A percentile compares a stretch with the other conserved stretches of the same genome.
phyloP scores from a whole-genome alignment of 2,888 invertebrate genomes.

The Patella ulyssiponensis region DNA sequence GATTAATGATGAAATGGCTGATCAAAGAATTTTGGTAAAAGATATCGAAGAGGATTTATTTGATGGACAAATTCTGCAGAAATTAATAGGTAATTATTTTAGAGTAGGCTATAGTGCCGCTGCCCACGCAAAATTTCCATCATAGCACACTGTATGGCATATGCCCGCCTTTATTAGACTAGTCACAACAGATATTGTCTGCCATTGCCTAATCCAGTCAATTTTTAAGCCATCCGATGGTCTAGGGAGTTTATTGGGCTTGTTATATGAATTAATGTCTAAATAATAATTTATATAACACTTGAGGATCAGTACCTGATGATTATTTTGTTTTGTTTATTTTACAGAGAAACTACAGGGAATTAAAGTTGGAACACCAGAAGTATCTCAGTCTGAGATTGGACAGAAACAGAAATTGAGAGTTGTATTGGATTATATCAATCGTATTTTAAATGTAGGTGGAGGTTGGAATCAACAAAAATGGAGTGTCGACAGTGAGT shows the following conservation, averaged over 20 bases:
- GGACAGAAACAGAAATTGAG: slow-evolving; percentile 91
- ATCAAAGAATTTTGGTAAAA: slow-evolving; percentile 96
- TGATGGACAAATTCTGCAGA: slow-evolving; percentile 91
- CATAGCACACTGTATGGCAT: too few relatives aligned
- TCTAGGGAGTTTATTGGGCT: too few relatives aligned
- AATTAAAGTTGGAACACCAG: slow-evolving; percentile 93
- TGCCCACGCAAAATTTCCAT: too few relatives aligned
- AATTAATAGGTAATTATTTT: slow-evolving; percentile 75
- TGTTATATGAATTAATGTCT: too few relatives aligned
- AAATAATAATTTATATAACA: too few relatives aligned
- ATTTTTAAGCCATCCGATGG: too few relatives aligned
- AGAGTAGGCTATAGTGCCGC: too few relatives aligned
- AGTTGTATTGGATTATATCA: slow-evolving; percentile 89
- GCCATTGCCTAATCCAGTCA: too few relatives aligned
- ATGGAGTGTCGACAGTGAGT: slow-evolving; percentile 90
- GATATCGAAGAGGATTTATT: slow-evolving; percentile 96
- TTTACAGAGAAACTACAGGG: slow-evolving; percentile 83
- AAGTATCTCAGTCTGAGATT: slow-evolving; percentile 95
- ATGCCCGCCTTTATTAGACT: too few relatives aligned
- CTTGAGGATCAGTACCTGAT: background rate
- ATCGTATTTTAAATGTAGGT: slow-evolving; percentile 79
- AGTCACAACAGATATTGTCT: too few relatives aligned
- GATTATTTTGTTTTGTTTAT: background rate
- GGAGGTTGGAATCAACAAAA: slow-evolving; percentile 82
- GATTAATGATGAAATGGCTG: slow-evolving; percentile 98